Evolutionary conservation across 2,113 vertebrate genomes (phyloP).

Genomic region (Sigmodon hispidus): DNA sequence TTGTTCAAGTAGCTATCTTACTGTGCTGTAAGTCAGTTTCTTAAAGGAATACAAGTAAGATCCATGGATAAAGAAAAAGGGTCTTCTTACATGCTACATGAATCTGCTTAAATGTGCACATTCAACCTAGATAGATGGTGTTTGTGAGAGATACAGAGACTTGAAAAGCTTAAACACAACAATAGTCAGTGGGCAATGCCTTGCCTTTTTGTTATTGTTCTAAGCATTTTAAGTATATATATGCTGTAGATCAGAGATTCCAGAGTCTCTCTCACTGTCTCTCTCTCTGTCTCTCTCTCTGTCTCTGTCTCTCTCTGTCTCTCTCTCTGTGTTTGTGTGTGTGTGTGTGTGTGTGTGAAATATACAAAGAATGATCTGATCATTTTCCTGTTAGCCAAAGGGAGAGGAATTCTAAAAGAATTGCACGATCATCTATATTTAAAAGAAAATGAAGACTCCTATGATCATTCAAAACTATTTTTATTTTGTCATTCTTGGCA

Average conservation of each 20-base stretch:
- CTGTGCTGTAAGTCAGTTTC: background rate
- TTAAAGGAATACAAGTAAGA: background rate
- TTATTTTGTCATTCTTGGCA: too few species aligned
- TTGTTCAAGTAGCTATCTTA: background rate
- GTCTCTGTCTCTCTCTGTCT: too few species aligned
- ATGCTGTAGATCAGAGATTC: background rate
- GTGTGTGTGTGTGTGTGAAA: too few species aligned
- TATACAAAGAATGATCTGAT: too few species aligned
- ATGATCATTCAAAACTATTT: background rate
- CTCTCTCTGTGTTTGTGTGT: too few species aligned
- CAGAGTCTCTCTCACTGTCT: too few species aligned
- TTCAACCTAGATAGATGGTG: background rate
- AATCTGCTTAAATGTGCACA: background rate
- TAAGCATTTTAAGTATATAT: background rate
- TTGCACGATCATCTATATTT: background rate
- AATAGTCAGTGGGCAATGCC: background rate
- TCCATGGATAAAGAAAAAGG: background rate
- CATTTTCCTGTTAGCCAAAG: background rate
- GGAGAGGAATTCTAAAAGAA: background rate
- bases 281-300: too few species aligned
- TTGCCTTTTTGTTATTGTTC: background rate
- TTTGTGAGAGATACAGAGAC: background rate
- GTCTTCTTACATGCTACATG: background rate
- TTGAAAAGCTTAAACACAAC: background rate
- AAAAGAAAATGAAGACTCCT: background rate